These are phyloP conservation scores for Monopis laevigella DNA, from an alignment of 2,888 invertebrate genomes.

Conservation along the genomic window DNA sequence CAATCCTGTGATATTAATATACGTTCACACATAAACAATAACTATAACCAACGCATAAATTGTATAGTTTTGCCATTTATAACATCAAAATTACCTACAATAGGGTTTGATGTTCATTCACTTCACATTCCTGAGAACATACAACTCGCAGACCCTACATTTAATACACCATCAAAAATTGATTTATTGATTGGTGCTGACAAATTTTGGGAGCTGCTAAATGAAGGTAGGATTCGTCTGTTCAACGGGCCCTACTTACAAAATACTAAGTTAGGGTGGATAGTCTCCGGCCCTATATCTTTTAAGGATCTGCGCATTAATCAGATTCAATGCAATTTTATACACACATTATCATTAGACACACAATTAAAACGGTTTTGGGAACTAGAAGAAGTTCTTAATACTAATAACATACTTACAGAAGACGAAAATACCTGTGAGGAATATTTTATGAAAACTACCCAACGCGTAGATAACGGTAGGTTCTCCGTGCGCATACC, in stretches of 20 bases:
- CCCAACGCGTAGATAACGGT: slow-evolving; percentile 17
- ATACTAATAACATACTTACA: background rate
- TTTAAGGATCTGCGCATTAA: slow-evolving; percentile 4
- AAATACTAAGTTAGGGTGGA: slow-evolving; percentile 20
- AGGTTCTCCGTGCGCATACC: slow-evolving; percentile 21
- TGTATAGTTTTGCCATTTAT: slow-evolving; percentile 17
- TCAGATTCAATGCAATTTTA: slow-evolving; percentile 17
- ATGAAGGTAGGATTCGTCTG: slow-evolving; percentile 16
- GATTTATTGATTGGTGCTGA: slow-evolving; percentile 20
- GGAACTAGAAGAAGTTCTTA: slow-evolving; percentile 18
- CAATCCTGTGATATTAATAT: slow-evolving; percentile 5
- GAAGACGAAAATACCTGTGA: slow-evolving; percentile 17
- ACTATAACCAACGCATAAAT: background rate
- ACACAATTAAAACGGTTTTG: slow-evolving; percentile 17
- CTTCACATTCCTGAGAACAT: slow-evolving; percentile 11
- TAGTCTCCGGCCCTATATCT: slow-evolving; percentile 16
- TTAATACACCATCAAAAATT: slow-evolving; percentile 16
- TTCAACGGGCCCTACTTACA: slow-evolving; percentile 18
- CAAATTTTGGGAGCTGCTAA: slow-evolving; percentile 20
- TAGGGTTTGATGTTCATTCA: background rate
- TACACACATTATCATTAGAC: slow-evolving; percentile 13
- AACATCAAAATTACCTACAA: background rate
- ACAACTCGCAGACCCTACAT: slow-evolving; percentile 18
- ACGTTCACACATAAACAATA: slow-evolving; percentile 3
- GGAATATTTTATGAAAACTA: slow-evolving; percentile 16